These are phyloP conservation scores for Tragelaphus buxtoni DNA, from an alignment of 2,113 vertebrate genomes.

Conservation along the genomic window DNA sequence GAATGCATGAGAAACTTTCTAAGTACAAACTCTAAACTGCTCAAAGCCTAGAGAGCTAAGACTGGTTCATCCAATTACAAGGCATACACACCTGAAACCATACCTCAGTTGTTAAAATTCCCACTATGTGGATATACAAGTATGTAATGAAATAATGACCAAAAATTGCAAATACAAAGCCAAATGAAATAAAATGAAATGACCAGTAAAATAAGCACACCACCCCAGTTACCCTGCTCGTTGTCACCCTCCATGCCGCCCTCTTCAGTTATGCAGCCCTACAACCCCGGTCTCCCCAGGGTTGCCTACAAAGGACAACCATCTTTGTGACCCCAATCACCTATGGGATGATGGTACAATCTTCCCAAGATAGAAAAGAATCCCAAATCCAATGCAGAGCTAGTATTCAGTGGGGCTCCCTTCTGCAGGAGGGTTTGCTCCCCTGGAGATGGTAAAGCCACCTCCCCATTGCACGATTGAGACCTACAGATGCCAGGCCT, in stretches of 20 bases:
- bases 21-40: neutral
- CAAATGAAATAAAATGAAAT: neutral
- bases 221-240: neutral
- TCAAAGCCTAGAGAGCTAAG: neutral
- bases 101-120: neutral
- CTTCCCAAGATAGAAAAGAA: neutral
- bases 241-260: neutral
- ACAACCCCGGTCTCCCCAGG: neutral
- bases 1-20: neutral
- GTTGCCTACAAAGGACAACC: neutral
- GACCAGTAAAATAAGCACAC: neutral
- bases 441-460: neutral
- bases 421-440: neutral
- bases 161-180: neutral
- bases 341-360: fast-evolving
- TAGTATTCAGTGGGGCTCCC: neutral
- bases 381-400: neutral
- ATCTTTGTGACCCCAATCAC: neutral
- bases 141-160: neutral
- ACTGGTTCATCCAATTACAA: neutral
- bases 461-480: neutral
- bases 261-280: no score
- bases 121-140: neutral
- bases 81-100: neutral
- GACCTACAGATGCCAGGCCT: neutral